Base-by-base conservation (phyloP, 92 coral and sea anemone species). In the Plumapathes pennacea region DNA sequence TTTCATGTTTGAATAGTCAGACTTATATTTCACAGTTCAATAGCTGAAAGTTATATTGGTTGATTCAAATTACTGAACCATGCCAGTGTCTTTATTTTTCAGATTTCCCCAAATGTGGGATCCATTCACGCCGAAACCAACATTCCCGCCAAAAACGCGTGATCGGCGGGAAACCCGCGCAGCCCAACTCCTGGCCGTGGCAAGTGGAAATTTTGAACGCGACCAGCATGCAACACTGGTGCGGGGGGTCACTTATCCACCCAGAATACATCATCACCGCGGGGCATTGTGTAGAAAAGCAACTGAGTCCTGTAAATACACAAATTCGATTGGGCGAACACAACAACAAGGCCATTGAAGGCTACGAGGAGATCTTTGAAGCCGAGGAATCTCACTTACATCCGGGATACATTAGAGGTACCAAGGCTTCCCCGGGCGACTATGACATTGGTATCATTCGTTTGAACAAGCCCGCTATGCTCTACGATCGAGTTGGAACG, bases 101-200 rank as follows among this genome's bases (percentile, higher is more conserved):
- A 78, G 85, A 70, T 15, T 41, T 60, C n/a, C 43, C 61, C 14
- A 42, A 46, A 22, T 78, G 85, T 15, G 85, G 85, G 38, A 62
- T 46, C n/a, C n/a, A n/a, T n/a, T 29, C 1, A 15, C 61, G n/a
- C n/a, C n/a, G 34, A n/a, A 53, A 18, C 13, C 61, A 22, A 12
- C 57, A 47, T 64, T 78, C 94, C 30, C 82, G 84, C 32, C 79
- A 56, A 58, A 55, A 57, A 52, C 86, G 96, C 11, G 74, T 88
- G 38, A 64, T 88, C 38, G 82, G 82, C 27, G 96, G 96, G 1
- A 60, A 58, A 1, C 46, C 22, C 10, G 90, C 96, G 10, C 30
- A 38, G 14, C 74, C 74, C 10, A 78, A 88, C 81, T 62, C 90
- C 5, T 82, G 89, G 86, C 96, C 96, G 0, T 88, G 96, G 96